phyloP scores from a whole-genome alignment of 1,140 invertebrate genomes.

The Helicoverpa armigera region DNA sequence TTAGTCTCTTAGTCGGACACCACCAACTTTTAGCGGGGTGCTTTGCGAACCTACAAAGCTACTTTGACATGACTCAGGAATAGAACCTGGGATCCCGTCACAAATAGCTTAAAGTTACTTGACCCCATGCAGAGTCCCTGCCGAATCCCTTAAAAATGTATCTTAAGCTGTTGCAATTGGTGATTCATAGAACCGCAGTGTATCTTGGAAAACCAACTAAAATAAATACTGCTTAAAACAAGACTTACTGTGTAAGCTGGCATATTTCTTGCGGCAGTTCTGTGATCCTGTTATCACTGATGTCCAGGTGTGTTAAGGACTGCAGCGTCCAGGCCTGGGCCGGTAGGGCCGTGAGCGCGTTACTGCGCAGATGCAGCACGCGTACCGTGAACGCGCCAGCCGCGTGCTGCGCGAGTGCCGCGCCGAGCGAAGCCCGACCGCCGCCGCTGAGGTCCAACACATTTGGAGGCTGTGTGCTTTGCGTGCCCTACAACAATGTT shows the following conservation, averaged over 20 bases:
- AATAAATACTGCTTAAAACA: conserved; percentile 1
- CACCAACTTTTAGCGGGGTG: too few species aligned
- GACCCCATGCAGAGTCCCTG: too few species aligned
- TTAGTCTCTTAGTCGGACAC: too few species aligned
- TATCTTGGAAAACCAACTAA: too few species aligned
- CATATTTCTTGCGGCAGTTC: conserved; percentile 88
- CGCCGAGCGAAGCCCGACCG: conserved; percentile 76
- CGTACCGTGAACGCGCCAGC: conserved; percentile 85
- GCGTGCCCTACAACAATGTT: conserved; percentile 66
- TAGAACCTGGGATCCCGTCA: too few species aligned
- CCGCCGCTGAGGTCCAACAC: conserved; percentile 87
- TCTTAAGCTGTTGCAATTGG: too few species aligned
- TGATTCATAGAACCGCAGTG: too few species aligned
- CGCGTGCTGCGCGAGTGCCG: conserved; percentile 72
- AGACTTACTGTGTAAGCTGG: conserved; percentile 89
- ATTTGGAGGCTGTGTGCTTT: conserved; percentile 84
- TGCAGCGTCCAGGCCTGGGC: conserved; percentile 87
- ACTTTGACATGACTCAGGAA: too few species aligned
- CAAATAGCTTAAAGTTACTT: too few species aligned
- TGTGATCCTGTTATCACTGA: conserved; percentile 90
- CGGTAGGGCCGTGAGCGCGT: conserved; percentile 88
- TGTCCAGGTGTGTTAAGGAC: conserved; percentile 88
- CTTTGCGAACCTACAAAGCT: too few species aligned
- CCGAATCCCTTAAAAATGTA: too few species aligned
- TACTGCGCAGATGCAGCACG: conserved; percentile 87